Base-by-base conservation (phyloP, 2,113 vertebrate genomes). In the Dicrurus megarhynchus region DNA sequence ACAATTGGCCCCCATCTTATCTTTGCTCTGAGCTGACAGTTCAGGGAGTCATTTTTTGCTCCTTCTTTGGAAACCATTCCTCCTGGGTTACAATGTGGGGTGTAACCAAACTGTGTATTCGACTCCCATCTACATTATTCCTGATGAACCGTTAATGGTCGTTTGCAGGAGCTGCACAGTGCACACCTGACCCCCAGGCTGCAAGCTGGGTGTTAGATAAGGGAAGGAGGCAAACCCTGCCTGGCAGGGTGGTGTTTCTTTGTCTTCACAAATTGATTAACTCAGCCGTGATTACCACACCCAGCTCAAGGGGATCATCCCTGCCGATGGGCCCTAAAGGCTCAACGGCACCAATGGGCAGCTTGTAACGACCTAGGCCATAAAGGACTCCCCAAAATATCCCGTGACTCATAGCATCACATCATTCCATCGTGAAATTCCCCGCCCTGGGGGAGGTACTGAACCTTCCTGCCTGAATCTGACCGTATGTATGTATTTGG, bases 401-500 rank as follows among this genome's bases (percentile, higher is more conserved):
- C 71, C 84, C 6, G 46, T 68, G 71, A 76, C 71, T 86, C 84
- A 86, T 1, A 21, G 61, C 26, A 68, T 37, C 84, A 37, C 46
- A 77, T 10, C 17, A 44, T 23, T 44, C 53, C 73, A 27, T 5
- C 35, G 63, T 59, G 53, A 77, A 77, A 86, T 52, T 27, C 84
- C 73, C 19, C 2, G 17, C 73, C 32, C 84, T 9, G 63, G 33
- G 84, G 84, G 84, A 52, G 32, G 71, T 32, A 23, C 20, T 23
- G 70, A 49, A 21, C 42, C 10, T 35, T 67, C 61, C 61, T 26
- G 61, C 52, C 61, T 32, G 26, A 17, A 76, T 35, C 52, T 57
- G 82, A 41, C 42, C 2, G 8, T 10, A 2, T 11, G 28, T 3
- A 7, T 37, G 1, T 13, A 26, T 26, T 1, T 30, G 50, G 59